Evolutionary conservation across 2,113 vertebrate genomes (phyloP), one percentile per base, ranked within the genome.

Genomic region (Regulus satrapa): DNA sequence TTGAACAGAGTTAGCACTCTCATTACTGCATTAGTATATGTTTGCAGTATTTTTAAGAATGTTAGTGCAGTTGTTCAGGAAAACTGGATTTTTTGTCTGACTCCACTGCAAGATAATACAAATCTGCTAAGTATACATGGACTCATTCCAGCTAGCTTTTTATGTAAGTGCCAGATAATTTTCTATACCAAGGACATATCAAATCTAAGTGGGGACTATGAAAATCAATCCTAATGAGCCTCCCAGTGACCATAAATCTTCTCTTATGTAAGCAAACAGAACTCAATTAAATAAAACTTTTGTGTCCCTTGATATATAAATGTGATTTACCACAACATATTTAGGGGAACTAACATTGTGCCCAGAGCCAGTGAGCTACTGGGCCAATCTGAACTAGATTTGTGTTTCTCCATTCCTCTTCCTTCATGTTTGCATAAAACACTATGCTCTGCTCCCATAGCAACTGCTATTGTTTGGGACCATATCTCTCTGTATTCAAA

Each of bases 141-240:
- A 95, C 82, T 75, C 43, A 54, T 89, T 94, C 56, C 93, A 96
- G 38, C 12, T 86, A 84, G 29, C 40, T 85, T 94, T 95, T 96
- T 92, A 82, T 92, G 82, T 32, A 62, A 75, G 69, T 38, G 41
- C 67, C 15, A 7, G 49, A 85, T 69, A 94, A 88, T 95, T 96
- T 96, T 91, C 91, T 88, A 4, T 88, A 89, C 49, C 67, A 95
- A 95, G 45, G 51, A 68, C 54, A 76, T 32, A 73, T 67, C 93
- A 87, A 94, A 96, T 95, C 92, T 69, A 88, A 93, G n/a, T 24
- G 28, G 20, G 46, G 54, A 82, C 63, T 92, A 56, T 76, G 85
- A 97, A 97, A 98, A 97, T 97, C 94, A 90, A 92, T 97, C 81
- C 43, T 96, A 97, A 96, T 95, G 82, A 95, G 58, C 52, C 52